phyloP scores from a whole-genome alignment of 2,888 invertebrate species.

The Apamea epomidion region DNA sequence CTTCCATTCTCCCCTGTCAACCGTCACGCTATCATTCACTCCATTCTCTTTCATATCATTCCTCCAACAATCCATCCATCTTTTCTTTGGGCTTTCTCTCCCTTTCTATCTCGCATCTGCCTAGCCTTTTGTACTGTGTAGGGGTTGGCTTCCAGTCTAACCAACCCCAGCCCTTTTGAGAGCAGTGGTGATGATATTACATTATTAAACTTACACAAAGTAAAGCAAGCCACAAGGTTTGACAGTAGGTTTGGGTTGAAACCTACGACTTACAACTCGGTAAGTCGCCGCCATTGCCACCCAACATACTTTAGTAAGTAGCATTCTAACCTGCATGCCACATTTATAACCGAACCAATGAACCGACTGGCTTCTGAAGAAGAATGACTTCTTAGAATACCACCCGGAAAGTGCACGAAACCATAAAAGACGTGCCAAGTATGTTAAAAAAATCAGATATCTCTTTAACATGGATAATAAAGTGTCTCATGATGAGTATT shows the following conservation, averaged over 20 bases:
- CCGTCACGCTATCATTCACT: too few species aligned
- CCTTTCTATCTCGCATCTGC: too few species aligned
- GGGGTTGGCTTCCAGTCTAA: too few species aligned
- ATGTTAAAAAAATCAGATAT: constrained; percentile 19
- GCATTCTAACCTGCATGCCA: not conserved
- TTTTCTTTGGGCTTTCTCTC: too few species aligned
- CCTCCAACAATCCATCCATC: too few species aligned
- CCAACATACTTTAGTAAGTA: not conserved
- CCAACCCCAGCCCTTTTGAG: too few species aligned
- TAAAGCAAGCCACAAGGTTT: too few species aligned
- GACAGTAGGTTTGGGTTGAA: too few species aligned
- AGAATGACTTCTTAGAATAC: constrained; percentile 21
- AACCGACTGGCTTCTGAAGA: constrained; percentile 10
- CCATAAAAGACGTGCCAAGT: constrained; percentile 21
- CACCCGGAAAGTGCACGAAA: constrained; percentile 30
- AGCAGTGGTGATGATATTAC: not conserved
- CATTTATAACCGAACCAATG: not conserved
- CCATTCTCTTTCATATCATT: too few species aligned
- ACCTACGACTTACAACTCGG: not conserved
- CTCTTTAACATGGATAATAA: constrained; percentile 23
- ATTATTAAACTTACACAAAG: not conserved
- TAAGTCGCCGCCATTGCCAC: not conserved
- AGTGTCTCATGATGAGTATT: constrained; percentile 35
- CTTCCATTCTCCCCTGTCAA: too few species aligned
- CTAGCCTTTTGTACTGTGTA: too few species aligned